Base-by-base conservation (phyloP, 2,888 invertebrate genomes). In the Leptinotarsa juncta region DNA sequence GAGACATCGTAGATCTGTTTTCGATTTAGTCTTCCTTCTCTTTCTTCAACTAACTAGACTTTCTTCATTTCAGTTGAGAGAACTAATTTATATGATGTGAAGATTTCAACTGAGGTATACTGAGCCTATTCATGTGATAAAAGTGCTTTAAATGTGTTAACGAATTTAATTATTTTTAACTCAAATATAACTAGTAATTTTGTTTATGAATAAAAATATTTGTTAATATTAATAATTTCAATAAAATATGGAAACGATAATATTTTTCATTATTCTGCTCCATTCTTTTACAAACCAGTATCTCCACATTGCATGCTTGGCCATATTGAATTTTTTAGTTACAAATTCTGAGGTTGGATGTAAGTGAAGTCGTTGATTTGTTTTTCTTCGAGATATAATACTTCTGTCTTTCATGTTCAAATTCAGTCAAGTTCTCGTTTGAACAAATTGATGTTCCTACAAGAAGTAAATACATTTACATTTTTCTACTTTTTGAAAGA, bases 41-140 rank as follows among this genome's bases (percentile, higher is more conserved):
- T 62, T 62, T 18, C 10, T 42, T 42, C 42, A 42, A 65, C 32
- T 65, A 26, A 71, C 20, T 60, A 23, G 32, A 62, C 12, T 70
- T 71, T 67, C 67, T 70, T 50, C 74, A 26, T 76, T 77, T 70
- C 74, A 77, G 77, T 66, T 74, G 53, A 71, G 72, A 67, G 70
- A 77, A 48, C 69, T 69, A 71, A 55, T 72, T 16, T 77, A 74
- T 70, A 55, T 67, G 67, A 55, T 67, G 67, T 72, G 65, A 32
- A 42, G 72, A 72, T 55, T 32, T 49, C 51, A 68, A 55, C 48
- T 18, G 50, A 60, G 23, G 42, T 57, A 32, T 62, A 26, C 4
- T 65, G 16, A 5, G 53, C 12, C n/a, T 14, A 20, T 48, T 50
- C 18, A 67, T 32, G 53, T 68, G 53, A 53, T 55, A 20, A 10